Conservation (phyloP, 2,888 invertebrate genomes). For the Ichneumon xanthorius region DNA sequence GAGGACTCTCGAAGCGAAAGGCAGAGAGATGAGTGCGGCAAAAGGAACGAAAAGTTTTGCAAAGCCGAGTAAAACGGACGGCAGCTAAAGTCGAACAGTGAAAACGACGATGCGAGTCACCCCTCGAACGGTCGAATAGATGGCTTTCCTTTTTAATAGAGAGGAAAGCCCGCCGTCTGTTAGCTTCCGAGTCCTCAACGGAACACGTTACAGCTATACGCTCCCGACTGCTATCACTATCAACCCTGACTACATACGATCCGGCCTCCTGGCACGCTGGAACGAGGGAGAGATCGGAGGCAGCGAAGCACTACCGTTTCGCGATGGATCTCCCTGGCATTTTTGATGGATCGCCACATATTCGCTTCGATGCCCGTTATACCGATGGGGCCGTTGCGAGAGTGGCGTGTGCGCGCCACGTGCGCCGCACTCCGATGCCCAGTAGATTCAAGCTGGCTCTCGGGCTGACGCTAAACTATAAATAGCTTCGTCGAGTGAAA, state of each 20-base stretch:
- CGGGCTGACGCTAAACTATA: slow-evolving; percentile 44
- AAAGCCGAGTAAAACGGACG: background rate
- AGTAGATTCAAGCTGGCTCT: slow-evolving; percentile 43
- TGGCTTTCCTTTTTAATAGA: slow-evolving; percentile 44
- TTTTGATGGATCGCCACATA: slow-evolving; percentile 55
- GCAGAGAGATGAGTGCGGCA: slow-evolving; percentile 18
- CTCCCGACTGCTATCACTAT: background rate
- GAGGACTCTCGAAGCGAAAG: slow-evolving; percentile 27
- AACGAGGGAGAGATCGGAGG: slow-evolving; percentile 14
- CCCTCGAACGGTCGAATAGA: slow-evolving; percentile 22
- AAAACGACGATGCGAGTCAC: background rate
- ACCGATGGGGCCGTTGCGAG: background rate
- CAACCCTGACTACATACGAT: slow-evolving; percentile 5
- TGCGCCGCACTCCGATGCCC: slow-evolving; percentile 16
- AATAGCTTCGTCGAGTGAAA: slow-evolving; percentile 49
- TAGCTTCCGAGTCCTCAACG: background rate
- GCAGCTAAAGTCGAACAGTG: background rate
- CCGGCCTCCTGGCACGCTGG: background rate
- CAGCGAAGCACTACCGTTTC: slow-evolving; percentile 43
- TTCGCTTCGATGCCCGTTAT: slow-evolving; percentile 34
- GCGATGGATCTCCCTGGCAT: slow-evolving; percentile 55
- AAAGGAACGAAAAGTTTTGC: slow-evolving; percentile 1
- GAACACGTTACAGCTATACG: slow-evolving; percentile 7
- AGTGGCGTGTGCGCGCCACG: slow-evolving; percentile 3
- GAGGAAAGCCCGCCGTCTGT: slow-evolving; percentile 5